These are phyloP conservation scores for Himalopsyche anomala DNA, from an alignment of 2,888 invertebrate genomes.

Conservation along the genomic window DNA sequence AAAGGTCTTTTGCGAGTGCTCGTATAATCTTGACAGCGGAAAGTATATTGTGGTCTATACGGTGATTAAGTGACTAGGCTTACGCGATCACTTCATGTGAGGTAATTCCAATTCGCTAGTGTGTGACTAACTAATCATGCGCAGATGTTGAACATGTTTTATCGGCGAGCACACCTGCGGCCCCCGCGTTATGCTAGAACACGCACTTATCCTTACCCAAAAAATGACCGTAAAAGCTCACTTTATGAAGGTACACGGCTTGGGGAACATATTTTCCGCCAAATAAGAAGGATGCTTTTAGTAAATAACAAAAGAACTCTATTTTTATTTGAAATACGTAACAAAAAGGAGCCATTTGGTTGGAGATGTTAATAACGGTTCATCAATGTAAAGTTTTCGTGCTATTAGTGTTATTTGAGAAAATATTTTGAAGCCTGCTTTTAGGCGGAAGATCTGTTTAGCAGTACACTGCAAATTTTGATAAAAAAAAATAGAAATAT, in stretches of 20 bases:
- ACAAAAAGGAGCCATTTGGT: not conserved
- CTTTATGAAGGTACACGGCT: conserved; percentile 54
- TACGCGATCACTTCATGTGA: no score
- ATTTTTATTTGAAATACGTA: not conserved
- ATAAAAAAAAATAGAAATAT: no score
- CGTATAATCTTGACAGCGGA: no score
- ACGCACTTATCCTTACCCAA: conserved; percentile 61
- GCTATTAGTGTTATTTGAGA: no score
- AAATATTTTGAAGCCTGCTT: no score
- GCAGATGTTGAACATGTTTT: conserved; percentile 58
- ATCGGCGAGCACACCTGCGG: conserved; percentile 58
- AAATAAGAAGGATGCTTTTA: conserved; percentile 41
- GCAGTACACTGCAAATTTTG: no score
- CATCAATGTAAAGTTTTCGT: no score
- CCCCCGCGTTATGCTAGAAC: conserved; percentile 52
- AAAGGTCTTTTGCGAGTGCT: no score
- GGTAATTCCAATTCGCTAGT: conserved; percentile 47
- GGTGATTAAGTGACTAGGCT: no score
- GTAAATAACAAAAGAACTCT: conserved; percentile 32
- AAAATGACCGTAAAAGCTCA: conserved; percentile 60
- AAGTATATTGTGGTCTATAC: no score
- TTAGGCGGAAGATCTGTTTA: no score
- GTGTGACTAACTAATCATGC: conserved; percentile 48
- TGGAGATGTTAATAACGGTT: no score
- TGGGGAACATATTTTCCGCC: conserved; percentile 7